Base-by-base conservation (phyloP, 2,113 vertebrate genomes). In the Egretta garzetta region DNA sequence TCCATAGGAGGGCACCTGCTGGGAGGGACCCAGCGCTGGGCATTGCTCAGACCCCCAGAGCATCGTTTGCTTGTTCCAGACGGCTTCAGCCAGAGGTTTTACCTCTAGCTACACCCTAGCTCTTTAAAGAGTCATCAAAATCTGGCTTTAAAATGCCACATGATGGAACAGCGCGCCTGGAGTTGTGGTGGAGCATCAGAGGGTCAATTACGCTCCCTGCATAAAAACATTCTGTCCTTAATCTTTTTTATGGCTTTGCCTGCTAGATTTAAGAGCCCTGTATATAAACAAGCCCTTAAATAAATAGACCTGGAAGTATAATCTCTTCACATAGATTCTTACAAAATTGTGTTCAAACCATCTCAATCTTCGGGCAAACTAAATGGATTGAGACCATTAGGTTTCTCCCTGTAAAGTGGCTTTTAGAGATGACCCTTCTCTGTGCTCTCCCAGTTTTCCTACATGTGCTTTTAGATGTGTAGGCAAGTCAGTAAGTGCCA, bases 261-360 rank as follows among this genome's bases (percentile, higher is more conserved):
- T 67, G 55, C 89, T 82, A 37, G 86, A 63, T 93, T 94, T 96
- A 87, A 95, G 80, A 96, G 89, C 72, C 52, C 55, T 71, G 41
- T 89, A 30, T 84, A 83, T 88, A 92, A 96, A 88, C 91, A 92
- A 86, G 72, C 58, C 86, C 63, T 96, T 90, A 96, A 91, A 96
- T 94, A 94, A 96, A 95, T 95, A 94, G 86, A 83, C 67, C 67
- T 96, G 80, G 55, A 91, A 95, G 53, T 59, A 70, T 86, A 90
- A 90, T 79, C 72, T 91, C 63, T 68, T 85, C 84, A 41, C 52
- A 79, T 12, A 85, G 49, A 56, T 80, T 87, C 94, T 93, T 91
- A 72, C 26, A 91, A 71, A 96, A 90, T 18, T 80, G 49, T 62
- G 49, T 37, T 91, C 93, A 93, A 93, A 83, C 82, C 74, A 76